A percentile compares a stretch with the other conserved stretches of the same genome.
Evolutionary conservation across 2,797 vertebrate genomes (phyloP).

Genomic region (Siniperca undulata): DNA sequence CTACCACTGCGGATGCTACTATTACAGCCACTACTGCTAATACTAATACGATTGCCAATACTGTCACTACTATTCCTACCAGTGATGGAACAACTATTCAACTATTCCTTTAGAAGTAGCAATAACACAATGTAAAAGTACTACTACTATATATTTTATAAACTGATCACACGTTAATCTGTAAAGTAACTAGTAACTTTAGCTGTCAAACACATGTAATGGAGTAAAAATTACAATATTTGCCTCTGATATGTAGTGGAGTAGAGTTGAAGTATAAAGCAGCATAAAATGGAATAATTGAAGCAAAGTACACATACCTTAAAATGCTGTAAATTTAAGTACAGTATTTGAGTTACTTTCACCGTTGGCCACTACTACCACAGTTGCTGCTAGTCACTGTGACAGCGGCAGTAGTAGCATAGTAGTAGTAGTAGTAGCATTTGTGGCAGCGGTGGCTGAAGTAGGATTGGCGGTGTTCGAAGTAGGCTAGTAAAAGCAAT

Average conservation of each 20-base stretch:
- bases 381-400: not conserved
- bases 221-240: not conserved
- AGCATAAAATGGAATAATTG: not conserved
- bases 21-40: not conserved
- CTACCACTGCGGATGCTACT: not conserved
- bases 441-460: not conserved
- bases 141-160: not conserved
- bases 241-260: not conserved
- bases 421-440: not conserved
- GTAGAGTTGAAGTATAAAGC: not conserved
- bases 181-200: not conserved
- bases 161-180: not conserved
- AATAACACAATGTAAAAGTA: not conserved
- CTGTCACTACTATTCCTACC: not conserved
- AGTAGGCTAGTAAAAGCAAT: not conserved
- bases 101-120: not conserved
- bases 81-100: not conserved
- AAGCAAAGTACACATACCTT: not conserved
- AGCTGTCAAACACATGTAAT: not conserved
- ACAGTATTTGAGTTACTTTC: not conserved
- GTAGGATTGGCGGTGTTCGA: accelerated
- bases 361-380: not conserved
- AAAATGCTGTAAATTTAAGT: not conserved
- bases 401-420: not conserved
- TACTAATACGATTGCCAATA: not conserved